Conservation (phyloP, 2,888 invertebrate genomes). For the Cataglyphis livida region DNA sequence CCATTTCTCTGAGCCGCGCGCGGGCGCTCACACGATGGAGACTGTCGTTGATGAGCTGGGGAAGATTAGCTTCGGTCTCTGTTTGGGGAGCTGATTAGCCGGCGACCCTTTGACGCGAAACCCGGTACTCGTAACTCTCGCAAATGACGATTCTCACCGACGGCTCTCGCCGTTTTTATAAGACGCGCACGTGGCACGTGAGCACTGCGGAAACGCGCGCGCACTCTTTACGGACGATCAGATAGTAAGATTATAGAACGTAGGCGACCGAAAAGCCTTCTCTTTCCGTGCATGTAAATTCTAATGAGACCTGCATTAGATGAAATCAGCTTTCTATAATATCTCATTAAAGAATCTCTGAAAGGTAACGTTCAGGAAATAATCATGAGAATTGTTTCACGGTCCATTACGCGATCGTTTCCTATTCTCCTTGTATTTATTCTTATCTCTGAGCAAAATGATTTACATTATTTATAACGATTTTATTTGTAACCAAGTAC, state of each 20-base stretch:
- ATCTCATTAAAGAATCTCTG: constrained; percentile 7
- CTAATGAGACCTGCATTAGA: constrained; percentile 23
- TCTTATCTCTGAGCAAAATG: neutral
- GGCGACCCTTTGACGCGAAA: constrained; percentile 68
- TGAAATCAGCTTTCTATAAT: constrained; percentile 27
- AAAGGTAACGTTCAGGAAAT: neutral
- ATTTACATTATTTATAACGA: constrained; percentile 2
- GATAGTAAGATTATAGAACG: neutral
- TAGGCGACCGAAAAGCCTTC: neutral
- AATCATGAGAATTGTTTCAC: constrained; percentile 18
- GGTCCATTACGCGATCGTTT: constrained; percentile 14
- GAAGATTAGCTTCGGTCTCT: constrained; percentile 73
- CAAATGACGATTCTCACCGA: constrained; percentile 70
- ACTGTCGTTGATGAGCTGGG: constrained; percentile 69
- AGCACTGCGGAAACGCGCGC: constrained; percentile 5
- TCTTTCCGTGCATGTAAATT: constrained; percentile 4
- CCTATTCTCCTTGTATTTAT: neutral
- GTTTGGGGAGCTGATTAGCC: constrained; percentile 77
- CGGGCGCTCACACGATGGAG: neutral
- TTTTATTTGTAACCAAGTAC: neutral
- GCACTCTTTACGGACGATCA: constrained; percentile 13
- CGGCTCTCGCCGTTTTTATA: constrained; percentile 26
- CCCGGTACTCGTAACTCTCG: constrained; percentile 47
- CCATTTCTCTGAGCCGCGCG: constrained; percentile 20
- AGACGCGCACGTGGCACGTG: constrained; percentile 31